These are phyloP conservation scores for Merodon equestris DNA, from an alignment of 2,888 invertebrate genomes.

Conservation along the genomic window DNA sequence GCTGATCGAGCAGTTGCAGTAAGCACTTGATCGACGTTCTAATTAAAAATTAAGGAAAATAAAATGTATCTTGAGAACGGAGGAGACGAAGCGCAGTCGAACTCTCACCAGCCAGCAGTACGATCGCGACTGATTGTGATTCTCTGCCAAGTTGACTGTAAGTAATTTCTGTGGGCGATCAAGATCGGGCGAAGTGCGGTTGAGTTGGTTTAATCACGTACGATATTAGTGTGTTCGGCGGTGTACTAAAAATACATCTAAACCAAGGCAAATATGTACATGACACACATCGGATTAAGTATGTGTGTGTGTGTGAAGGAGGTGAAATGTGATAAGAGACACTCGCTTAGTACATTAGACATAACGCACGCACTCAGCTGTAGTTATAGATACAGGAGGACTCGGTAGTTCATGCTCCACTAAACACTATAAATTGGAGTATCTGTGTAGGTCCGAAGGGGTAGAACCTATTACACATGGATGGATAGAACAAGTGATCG, in stretches of 20 bases:
- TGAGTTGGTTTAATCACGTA: conserved; percentile 29
- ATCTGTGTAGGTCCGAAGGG: too few relatives aligned
- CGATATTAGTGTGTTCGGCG: too few relatives aligned
- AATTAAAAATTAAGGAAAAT: conserved; percentile 8
- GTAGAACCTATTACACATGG: too few relatives aligned
- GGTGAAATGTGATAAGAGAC: conserved; percentile 16
- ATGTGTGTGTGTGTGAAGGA: not conserved
- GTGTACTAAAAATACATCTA: conserved; percentile 46
- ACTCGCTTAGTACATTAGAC: conserved; percentile 6
- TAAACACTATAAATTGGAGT: too few relatives aligned
- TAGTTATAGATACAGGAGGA: too few relatives aligned
- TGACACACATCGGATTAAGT: not conserved
- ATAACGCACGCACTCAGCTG: not conserved
- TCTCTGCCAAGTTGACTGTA: conserved; percentile 12
- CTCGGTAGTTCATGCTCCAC: too few relatives aligned
- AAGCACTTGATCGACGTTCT: conserved; percentile 12
- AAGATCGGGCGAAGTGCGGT: not conserved
- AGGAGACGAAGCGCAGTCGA: conserved; percentile 20
- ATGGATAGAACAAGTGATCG: too few relatives aligned
- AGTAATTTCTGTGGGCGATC: conserved; percentile 1
- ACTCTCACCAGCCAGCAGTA: conserved; percentile 46
- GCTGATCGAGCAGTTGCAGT: too few relatives aligned
- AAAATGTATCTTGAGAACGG: not conserved
- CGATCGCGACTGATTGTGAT: conserved; percentile 57
- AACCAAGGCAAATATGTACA: not conserved